Base-by-base conservation (phyloP, 2,888 invertebrate genomes). In the Monoplex corrugatus region DNA sequence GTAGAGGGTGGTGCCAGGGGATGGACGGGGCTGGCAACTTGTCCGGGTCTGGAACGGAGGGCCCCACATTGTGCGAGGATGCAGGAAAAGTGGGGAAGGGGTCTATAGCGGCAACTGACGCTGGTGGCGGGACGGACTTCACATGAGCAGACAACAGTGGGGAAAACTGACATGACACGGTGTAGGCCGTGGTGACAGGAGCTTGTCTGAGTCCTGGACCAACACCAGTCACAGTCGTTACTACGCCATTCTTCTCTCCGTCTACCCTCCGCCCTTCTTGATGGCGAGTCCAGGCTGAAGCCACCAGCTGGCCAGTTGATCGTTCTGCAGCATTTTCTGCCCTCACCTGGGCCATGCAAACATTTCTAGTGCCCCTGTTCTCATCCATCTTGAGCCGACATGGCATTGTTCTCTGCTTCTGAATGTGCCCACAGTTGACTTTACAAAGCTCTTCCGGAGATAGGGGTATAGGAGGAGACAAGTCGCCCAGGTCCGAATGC, bases 381-480 rank as follows among this genome's bases (percentile, higher is more conserved):
- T 88, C 88, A 8, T 88, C 83, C 1, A 82, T n/a, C 63, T 82
- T 88, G 10, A 82, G 45, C 16, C 68, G 38, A 6, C 68, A 86
- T 0, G 45, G 50, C 45, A 80, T 75, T 19, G 82, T 2, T 35
- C 72, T 63, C 72, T 43, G 68, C 35, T 68, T 84, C 87, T 43
- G 50, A 44, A 50, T 38, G 10, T 32, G 23, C 1, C 35, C 8
- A 40, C 43, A 23, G 43, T 63, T 63, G 40, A 40, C 72, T 38
- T 86, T 91, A 28, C 87, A 91, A 57, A 93, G 89, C 43, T 94
- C 93, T 86, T 92, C 93, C 23, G 95, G 94, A 75, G 94, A 94
- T n/a, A 93, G 89, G 10, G 95, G 94, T 85, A 92, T 91, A 32
- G 95, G 95, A 6, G 94, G 95, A 10, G 94, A 94, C 6, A 89